Percentiles rank a stretch among this genome's conserved stretches.
Evolutionary conservation across 2,888 invertebrate genomes (phyloP).

Genomic region (Lasioglossum villosulum): DNA sequence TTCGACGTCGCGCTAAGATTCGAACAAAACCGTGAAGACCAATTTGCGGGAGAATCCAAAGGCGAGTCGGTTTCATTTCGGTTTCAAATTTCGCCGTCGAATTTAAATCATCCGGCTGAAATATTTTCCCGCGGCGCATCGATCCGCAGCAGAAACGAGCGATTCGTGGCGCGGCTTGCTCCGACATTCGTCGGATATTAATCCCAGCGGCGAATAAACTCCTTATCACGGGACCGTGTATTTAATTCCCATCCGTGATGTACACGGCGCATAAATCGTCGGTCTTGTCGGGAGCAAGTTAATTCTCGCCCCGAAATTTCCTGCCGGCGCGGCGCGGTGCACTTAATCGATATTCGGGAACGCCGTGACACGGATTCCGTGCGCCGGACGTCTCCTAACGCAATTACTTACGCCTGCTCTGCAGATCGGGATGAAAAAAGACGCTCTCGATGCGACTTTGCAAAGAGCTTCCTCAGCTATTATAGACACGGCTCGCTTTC

Average conservation of each 20-base stretch:
- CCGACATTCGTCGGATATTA: slow-evolving; percentile 25
- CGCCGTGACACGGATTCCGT: slow-evolving; percentile 27
- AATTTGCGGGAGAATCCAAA: background rate
- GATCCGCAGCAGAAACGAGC: background rate
- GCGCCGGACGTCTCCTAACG: slow-evolving; percentile 14
- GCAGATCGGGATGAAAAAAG: background rate
- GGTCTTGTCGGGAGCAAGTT: slow-evolving; percentile 10
- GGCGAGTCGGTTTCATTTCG: background rate
- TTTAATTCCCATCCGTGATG: slow-evolving; percentile 23
- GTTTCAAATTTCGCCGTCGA: background rate
- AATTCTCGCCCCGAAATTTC: slow-evolving; percentile 45
- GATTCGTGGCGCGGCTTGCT: background rate
- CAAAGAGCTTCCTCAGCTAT: background rate
- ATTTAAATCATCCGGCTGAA: background rate
- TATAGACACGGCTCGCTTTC: slow-evolving; percentile 17
- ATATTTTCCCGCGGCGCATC: background rate
- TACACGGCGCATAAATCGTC: slow-evolving; percentile 30
- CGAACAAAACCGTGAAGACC: background rate
- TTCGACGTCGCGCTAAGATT: background rate
- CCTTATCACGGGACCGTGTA: slow-evolving; percentile 22
- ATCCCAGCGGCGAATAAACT: slow-evolving; percentile 27
- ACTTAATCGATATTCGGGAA: slow-evolving; percentile 32
- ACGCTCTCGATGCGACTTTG: slow-evolving; percentile 24
- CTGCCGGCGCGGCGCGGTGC: background rate
- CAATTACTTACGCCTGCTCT: slow-evolving; percentile 36